Evolutionary conservation across 2,888 invertebrate species (phyloP).

Genomic region (Latrodectus hesperus): DNA sequence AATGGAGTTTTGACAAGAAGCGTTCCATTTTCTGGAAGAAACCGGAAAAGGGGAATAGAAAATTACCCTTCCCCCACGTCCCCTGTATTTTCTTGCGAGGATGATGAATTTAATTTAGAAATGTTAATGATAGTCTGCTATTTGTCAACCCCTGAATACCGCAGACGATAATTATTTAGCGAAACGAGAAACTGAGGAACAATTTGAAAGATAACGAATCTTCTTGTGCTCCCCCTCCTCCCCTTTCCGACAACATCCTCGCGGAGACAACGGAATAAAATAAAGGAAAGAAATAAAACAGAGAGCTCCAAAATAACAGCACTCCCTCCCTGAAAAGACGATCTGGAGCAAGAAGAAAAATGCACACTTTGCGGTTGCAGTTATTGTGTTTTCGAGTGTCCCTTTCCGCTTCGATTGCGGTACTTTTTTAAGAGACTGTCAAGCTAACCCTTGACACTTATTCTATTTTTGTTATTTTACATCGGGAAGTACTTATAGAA

Average conservation of each 20-base stretch:
- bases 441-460: too few species aligned
- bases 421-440: too few species aligned
- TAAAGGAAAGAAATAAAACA: background rate
- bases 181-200: background rate
- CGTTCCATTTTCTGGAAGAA: too few species aligned
- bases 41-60: background rate
- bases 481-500: too few species aligned
- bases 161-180: slow-evolving; percentile 27
- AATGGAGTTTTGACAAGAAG: too few species aligned
- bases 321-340: background rate
- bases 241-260: slow-evolving; percentile 2
- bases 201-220: slow-evolving; percentile 9
- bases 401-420: background rate
- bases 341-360: background rate
- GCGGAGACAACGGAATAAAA: background rate
- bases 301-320: background rate
- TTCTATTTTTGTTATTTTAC: too few species aligned
- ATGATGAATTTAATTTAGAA: slow-evolving; percentile 43
- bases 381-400: slow-evolving; percentile 2
- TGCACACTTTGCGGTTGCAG: background rate
- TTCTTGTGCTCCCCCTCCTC: background rate
- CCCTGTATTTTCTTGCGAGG: background rate
- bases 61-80: background rate
- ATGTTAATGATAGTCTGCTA: slow-evolving; percentile 45
- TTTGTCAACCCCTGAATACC: slow-evolving; percentile 38